Evolutionary conservation across 2,113 vertebrate genomes (phyloP).

Genomic region (Microtus pennsylvanicus): DNA sequence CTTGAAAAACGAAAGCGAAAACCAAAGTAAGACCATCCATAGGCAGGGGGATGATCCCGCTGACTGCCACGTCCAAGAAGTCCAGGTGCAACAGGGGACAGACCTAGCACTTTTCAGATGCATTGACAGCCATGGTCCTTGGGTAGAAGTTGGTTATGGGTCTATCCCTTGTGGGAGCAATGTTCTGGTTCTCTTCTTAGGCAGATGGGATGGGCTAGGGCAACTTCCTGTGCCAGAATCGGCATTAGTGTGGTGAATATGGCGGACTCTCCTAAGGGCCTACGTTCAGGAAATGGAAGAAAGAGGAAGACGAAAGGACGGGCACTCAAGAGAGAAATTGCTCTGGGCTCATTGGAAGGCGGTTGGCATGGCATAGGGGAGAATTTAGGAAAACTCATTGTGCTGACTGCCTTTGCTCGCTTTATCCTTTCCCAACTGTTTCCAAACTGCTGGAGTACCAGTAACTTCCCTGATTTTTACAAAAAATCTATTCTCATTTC

Average conservation of each 20-base stretch:
- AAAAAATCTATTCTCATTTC: not conserved
- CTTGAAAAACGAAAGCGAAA: slow-evolving; percentile 31
- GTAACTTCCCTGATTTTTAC: not conserved
- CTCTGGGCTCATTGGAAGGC: not conserved
- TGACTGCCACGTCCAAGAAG: not conserved
- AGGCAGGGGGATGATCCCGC: not conserved
- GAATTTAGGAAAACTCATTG: not conserved
- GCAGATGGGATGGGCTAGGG: slow-evolving; percentile 33
- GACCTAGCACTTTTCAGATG: not conserved
- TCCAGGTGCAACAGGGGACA: not conserved
- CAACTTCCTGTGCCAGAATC: slow-evolving; percentile 34
- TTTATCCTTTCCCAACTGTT: not conserved
- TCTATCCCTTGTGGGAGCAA: slow-evolving; percentile 20
- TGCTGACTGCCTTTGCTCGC: not conserved
- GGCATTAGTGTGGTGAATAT: not conserved
- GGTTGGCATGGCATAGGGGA: not conserved
- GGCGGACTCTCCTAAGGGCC: slow-evolving; percentile 31
- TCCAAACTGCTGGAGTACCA: not conserved
- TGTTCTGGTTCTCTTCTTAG: slow-evolving; percentile 29
- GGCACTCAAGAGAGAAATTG: not conserved
- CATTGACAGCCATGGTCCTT: not conserved
- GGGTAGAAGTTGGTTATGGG: slow-evolving; percentile 49
- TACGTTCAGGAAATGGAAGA: slow-evolving; percentile 42
- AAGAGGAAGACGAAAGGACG: not conserved
- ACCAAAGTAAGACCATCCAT: not conserved